Evolutionary conservation across 1,140 invertebrate genomes (phyloP), one percentile per base, ranked within the genome.

Genomic region (Chlorops oryzae): DNA sequence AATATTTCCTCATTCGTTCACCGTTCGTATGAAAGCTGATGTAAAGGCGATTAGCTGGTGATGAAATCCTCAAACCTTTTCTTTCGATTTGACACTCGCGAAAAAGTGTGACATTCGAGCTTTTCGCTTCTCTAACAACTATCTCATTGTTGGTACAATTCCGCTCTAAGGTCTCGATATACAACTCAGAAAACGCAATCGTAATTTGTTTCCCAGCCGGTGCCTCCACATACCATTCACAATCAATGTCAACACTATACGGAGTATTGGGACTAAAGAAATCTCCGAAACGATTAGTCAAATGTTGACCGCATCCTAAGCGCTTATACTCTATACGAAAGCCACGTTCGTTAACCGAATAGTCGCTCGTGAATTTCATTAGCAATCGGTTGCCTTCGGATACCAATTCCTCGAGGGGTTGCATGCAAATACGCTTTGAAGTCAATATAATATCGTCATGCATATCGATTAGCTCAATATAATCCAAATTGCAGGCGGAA

Each of bases 151-250:
- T 17, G 10, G 41, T 45, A 46, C 65, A 69, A 17, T 59, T 50
- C 2, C 34, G 39, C 18, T 54, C 37, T 0, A 51, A 3, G 18
- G 64, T 60, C 56, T 82, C 81, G 13, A 88, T 61, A 62, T 86
- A 80, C 54, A 88, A 78, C 42, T 77, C 75, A 3, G 60, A 42
- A 21, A 80, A 56, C 34, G 61, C 57, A 5, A 80, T 56, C 39
- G 69, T 59, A 17, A 80, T 71, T 42, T 72, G 64, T 61, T 86
- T 81, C 65, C 81, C 77, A 46, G 62, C 55, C n/a, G 83, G 76
- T 1, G 86, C 82, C 23, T 72, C 71, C 20, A 95, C 83, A 1
- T 78, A 62, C 86, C 87, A 92, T 23, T 80, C 75, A 60, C 90
- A 92, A 55, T 85, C 79, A 43, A 81, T 67, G 65, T 82, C 78